phyloP scores from a whole-genome alignment of 2,113 vertebrate genomes.

The Aplodontia rufa region DNA sequence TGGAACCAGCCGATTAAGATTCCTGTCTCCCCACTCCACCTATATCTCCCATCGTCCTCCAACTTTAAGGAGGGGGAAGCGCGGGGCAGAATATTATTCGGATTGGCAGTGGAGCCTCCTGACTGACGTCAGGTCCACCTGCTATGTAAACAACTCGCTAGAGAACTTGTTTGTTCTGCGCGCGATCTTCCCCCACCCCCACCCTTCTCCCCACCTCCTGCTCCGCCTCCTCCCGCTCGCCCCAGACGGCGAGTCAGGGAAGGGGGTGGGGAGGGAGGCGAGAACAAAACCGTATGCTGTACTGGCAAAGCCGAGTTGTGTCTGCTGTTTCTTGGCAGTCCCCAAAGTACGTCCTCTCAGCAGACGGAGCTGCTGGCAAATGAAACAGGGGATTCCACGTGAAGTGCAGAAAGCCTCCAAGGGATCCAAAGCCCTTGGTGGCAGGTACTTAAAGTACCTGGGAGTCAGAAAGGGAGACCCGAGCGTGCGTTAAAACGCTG shows the following conservation, averaged over 20 bases:
- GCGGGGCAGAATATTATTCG: conserved; percentile 82
- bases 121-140: conserved; percentile 94
- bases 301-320: conserved; percentile 77
- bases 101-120: conserved; percentile 86
- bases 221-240: conserved; percentile 66
- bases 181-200: conserved; percentile 53
- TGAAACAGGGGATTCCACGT: conserved; percentile 68
- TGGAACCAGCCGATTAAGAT: conserved; percentile 73
- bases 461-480: conserved; percentile 4
- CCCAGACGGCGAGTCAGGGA: conserved; percentile 77
- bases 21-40: background rate
- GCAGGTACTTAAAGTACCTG: conserved; percentile 39
- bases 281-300: conserved; percentile 83
- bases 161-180: conserved; percentile 85
- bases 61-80: conserved; percentile 79
- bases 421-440: conserved; percentile 67
- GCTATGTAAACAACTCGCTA: conserved; percentile 88
- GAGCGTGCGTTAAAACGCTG: background rate
- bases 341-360: conserved; percentile 71
- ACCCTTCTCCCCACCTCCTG: conserved; percentile 53
- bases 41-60: background rate
- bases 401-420: conserved; percentile 69
- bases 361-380: conserved; percentile 75
- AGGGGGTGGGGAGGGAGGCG: conserved; percentile 73
- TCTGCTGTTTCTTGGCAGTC: conserved; percentile 81